phyloP scores from a whole-genome alignment of 2,888 invertebrate species.

The Nomada ruficornis region DNA sequence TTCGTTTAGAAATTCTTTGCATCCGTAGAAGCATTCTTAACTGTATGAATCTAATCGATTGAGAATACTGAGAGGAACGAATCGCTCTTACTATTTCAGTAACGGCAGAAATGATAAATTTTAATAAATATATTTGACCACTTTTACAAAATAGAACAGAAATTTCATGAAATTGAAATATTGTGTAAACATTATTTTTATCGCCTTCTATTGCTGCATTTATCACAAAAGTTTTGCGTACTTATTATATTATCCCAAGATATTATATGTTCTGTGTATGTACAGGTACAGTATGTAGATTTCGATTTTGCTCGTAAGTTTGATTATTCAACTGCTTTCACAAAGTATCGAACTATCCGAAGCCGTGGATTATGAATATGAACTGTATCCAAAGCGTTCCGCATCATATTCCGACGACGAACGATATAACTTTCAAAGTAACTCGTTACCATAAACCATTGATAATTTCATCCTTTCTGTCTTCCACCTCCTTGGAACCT shows the following conservation, averaged over 20 bases:
- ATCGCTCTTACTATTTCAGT: too few relatives aligned
- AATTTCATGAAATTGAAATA: not conserved
- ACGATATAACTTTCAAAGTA: constrained; percentile 49
- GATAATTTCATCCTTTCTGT: constrained; percentile 7
- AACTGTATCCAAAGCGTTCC: constrained; percentile 30
- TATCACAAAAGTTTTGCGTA: too few relatives aligned
- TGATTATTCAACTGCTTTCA: not conserved
- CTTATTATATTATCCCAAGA: too few relatives aligned
- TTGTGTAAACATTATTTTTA: too few relatives aligned
- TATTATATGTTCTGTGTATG: too few relatives aligned
- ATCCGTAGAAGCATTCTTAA: not conserved
- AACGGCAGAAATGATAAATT: too few relatives aligned
- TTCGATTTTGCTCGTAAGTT: not conserved
- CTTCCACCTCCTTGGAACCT: not conserved
- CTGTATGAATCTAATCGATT: not conserved
- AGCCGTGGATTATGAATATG: constrained; percentile 31
- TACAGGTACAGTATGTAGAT: not conserved
- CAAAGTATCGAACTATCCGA: constrained; percentile 1
- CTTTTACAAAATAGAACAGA: too few relatives aligned
- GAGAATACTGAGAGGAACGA: too few relatives aligned
- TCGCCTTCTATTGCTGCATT: too few relatives aligned
- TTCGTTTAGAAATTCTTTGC: too few relatives aligned
- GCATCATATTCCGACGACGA: constrained; percentile 21
- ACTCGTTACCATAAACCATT: constrained; percentile 29
- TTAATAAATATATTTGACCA: too few relatives aligned